Conservation (phyloP, 2,888 invertebrate genomes). For the Odontothrips loti region DNA sequence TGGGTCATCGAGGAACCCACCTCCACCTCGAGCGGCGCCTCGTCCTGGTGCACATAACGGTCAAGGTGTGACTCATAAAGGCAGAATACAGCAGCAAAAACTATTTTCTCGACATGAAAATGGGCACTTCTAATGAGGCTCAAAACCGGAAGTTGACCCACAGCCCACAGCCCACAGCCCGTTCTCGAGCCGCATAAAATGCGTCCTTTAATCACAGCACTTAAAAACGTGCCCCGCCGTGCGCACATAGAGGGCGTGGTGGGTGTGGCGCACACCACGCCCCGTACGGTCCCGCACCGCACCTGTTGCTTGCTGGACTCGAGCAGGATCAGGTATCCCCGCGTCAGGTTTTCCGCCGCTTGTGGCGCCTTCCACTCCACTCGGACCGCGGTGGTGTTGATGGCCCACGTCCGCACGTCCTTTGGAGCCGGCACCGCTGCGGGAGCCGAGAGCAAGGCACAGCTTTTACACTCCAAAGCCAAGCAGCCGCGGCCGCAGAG, state of each 20-base stretch:
- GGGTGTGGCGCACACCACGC: background rate
- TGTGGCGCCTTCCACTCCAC: slow-evolving; percentile 55
- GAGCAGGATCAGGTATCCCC: slow-evolving; percentile 46
- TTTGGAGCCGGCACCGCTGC: slow-evolving; percentile 57
- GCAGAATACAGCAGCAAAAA: too few species aligned
- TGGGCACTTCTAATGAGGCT: too few species aligned
- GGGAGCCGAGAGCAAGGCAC: slow-evolving; percentile 19
- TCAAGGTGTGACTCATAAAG: too few species aligned
- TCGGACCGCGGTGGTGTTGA: slow-evolving; percentile 56
- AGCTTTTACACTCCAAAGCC: background rate
- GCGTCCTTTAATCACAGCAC: too few species aligned
- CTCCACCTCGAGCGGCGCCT: slow-evolving; percentile 46
- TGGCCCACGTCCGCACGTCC: slow-evolving; percentile 49
- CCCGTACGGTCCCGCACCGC: background rate
- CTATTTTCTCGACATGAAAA: background rate
- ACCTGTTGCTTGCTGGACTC: background rate
- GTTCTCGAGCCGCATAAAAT: too few species aligned
- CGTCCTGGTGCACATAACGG: slow-evolving; percentile 40
- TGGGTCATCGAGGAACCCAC: slow-evolving; percentile 42
- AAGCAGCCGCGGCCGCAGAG: too few species aligned
- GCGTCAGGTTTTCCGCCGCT: slow-evolving; percentile 47
- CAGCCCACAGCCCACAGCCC: too few species aligned
- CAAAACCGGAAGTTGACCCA: too few species aligned
- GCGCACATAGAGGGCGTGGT: background rate
- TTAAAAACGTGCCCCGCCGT: background rate